Evolutionary conservation across 1,140 invertebrate genomes (phyloP).

Genomic region (Procambarus virginalis): DNA sequence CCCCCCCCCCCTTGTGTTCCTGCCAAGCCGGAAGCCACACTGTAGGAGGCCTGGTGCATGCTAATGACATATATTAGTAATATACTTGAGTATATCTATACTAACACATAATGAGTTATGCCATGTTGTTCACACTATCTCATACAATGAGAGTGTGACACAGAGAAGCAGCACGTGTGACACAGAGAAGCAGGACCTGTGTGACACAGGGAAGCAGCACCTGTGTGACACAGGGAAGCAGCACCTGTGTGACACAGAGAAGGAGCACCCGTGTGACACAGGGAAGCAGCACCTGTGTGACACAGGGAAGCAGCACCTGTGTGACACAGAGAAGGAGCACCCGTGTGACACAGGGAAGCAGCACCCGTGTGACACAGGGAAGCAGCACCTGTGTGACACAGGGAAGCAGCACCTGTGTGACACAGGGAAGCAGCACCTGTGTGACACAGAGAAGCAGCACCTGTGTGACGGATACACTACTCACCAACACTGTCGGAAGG

Average conservation of each 20-base stretch:
- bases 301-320: not conserved
- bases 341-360: not conserved
- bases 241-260: not conserved
- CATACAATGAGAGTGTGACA: no score
- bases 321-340: not conserved
- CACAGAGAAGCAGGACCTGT: no score
- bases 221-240: not conserved
- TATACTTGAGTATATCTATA: no score
- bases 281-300: not conserved
- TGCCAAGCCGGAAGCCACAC: no score
- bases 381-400: constrained; percentile 84
- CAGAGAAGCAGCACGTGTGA: no score
- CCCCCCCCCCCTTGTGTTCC: no score
- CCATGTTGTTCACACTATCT: no score
- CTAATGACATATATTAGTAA: no score
- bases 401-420: not conserved
- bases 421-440: not conserved
- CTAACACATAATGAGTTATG: no score
- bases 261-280: not conserved
- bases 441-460: not conserved
- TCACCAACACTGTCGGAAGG: constrained; percentile 14
- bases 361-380: constrained; percentile 76
- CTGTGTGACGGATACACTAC: not conserved
- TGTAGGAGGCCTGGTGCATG: no score
- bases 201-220: no score